These are phyloP conservation scores for Zonitis immaculata DNA, from an alignment of 2,888 invertebrate genomes.

Conservation along the genomic window DNA sequence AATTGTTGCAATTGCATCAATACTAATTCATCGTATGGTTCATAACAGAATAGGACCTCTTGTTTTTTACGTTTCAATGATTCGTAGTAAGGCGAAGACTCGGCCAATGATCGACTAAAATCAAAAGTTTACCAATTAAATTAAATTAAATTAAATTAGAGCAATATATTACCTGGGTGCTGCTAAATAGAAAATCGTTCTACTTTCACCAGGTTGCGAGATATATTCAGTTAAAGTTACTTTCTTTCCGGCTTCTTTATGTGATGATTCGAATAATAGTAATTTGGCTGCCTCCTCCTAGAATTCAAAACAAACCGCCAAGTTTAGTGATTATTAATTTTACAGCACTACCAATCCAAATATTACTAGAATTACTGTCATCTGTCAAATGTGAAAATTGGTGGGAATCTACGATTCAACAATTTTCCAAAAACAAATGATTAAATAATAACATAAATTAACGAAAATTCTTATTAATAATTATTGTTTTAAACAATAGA, in stretches of 20 bases:
- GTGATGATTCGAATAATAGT: slow-evolving; percentile 88
- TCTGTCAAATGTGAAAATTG: background rate
- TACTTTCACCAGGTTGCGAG: slow-evolving; percentile 65
- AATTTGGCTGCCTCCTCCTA: slow-evolving; percentile 89
- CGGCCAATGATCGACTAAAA: slow-evolving; percentile 80
- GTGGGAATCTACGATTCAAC: too few relatives aligned
- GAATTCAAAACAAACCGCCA: slow-evolving; percentile 22
- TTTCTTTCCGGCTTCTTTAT: slow-evolving; percentile 62
- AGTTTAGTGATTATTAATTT: background rate
- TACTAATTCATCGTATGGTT: slow-evolving; percentile 95
- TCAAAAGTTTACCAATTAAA: too few relatives aligned
- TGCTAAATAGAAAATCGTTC: slow-evolving; percentile 86
- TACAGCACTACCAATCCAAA: background rate
- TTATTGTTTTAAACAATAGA: background rate
- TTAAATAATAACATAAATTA: too few relatives aligned
- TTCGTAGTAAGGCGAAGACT: slow-evolving; percentile 93
- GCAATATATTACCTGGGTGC: slow-evolving; percentile 87
- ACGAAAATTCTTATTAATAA: too few relatives aligned
- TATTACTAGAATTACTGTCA: background rate
- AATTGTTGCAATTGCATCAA: slow-evolving; percentile 84
- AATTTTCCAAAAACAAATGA: too few relatives aligned
- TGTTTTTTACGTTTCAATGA: slow-evolving; percentile 80
- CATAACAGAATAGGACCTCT: slow-evolving; percentile 93
- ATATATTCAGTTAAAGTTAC: slow-evolving; percentile 79
- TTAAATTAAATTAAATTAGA: too few relatives aligned